Evolutionary conservation across 2,113 vertebrate genomes (phyloP), one percentile per base, ranked within the genome.

Genomic region (Melanotaenia duboulayi): DNA sequence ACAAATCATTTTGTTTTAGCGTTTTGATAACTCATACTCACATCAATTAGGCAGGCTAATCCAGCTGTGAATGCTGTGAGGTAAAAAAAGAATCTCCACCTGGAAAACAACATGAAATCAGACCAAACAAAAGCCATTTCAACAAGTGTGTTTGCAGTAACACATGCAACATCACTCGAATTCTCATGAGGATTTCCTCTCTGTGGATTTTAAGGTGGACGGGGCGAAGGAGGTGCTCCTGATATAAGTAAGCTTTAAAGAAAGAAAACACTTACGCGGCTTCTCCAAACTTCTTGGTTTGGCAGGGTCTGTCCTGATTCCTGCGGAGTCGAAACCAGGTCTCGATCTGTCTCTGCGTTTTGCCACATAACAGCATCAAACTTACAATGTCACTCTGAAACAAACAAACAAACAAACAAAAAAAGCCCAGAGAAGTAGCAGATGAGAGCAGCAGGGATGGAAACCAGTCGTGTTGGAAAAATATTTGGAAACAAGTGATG

Each of bases 271-370:
- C 94, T 93, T 71, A 98, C 97, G 95, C 93, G 72, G 97, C 95
- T 83, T 98, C 97, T 0, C 91, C 95, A 87, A 98, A 98, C 91
- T 97, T 98, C 90, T 94, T 97, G 0, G 93, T 93, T 72, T 92
- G 82, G 81, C 81, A 90, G 8, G 97, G 95, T 48, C 92, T 78
- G 82, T 97, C 95, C 22, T 93, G 89, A 80, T 95, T 96, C 72
- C 94, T 91, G 16, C 97, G 95, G 19, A 56, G 84, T 35, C 92
- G 92, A 88, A 99, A 98, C 97, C 97, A 99, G 32, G 78, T 87
- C 59, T 96, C 93, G 11, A 96, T 93, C 85, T 96, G 95, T 48
- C 90, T 88, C 59, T 93, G 81, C 0, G 93, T 94, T 85, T 96
- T 90, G 14, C 94, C 91, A 0, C 95, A 94, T 22, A 90, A 90